Conservation (phyloP, 2,113 vertebrate genomes). For the Thomomys bottae region DNA sequence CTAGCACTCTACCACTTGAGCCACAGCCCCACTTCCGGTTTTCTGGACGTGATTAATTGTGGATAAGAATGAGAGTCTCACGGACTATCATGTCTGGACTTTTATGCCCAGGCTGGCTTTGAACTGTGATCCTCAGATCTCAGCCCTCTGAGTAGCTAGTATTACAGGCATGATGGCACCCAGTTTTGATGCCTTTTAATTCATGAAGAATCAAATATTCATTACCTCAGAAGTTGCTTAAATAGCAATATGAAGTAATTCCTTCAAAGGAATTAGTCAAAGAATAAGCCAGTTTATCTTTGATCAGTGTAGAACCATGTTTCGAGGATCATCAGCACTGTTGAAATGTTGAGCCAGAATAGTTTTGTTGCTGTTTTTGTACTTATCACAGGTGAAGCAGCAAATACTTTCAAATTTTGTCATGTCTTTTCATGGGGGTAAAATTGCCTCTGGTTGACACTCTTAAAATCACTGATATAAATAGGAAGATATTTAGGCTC, state of each 20-base stretch:
- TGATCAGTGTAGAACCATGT: not conserved
- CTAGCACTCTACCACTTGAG: too few relatives aligned
- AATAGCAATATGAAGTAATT: slow-evolving; percentile 7
- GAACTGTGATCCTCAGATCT: too few relatives aligned
- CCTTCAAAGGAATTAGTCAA: not conserved
- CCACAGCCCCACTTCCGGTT: too few relatives aligned
- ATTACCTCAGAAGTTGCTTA: not conserved
- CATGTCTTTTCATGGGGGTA: not conserved
- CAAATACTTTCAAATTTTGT: not conserved
- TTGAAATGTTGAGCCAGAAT: not conserved
- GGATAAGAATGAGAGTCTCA: too few relatives aligned
- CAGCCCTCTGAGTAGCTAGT: too few relatives aligned
- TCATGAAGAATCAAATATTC: slow-evolving; percentile 25
- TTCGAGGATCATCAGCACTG: not conserved
- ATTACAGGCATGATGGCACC: too few relatives aligned
- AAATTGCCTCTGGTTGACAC: not conserved
- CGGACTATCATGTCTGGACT: too few relatives aligned
- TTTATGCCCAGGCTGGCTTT: too few relatives aligned
- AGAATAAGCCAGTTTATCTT: not conserved
- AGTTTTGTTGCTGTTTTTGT: not conserved
- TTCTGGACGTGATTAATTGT: too few relatives aligned
- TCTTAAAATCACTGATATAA: not conserved
- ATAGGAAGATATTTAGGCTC: not conserved
- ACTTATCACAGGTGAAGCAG: not conserved
- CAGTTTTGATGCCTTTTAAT: not conserved